These are phyloP conservation scores for Calvadosia cruxmelitensis DNA, from an alignment of 30 jellyfish, hydroid and myxozoan species.

Conservation along the genomic window DNA sequence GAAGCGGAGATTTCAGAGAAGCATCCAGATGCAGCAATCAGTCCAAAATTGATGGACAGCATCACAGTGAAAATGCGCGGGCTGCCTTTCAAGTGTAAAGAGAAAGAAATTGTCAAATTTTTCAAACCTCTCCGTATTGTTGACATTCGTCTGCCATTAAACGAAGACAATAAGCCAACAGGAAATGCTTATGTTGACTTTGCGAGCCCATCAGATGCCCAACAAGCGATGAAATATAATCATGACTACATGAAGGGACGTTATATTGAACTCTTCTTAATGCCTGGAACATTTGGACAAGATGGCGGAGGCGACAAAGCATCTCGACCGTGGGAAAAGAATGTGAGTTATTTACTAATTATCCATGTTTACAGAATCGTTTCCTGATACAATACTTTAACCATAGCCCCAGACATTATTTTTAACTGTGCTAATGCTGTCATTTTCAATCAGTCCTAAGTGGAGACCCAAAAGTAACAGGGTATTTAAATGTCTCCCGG, in stretches of 20 bases:
- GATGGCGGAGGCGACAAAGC: not conserved
- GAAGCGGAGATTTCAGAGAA: not conserved
- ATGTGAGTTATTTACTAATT: too few species aligned
- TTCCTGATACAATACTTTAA: too few species aligned
- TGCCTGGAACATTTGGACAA: too few species aligned
- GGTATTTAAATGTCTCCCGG: too few species aligned
- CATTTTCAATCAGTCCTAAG: too few species aligned
- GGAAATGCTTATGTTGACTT: conserved; percentile 94
- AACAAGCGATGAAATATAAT: conserved; percentile 48
- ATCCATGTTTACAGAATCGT: too few species aligned
- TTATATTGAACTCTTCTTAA: conserved; percentile 57
- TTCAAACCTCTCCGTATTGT: conserved; percentile 46
- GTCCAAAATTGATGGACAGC: not conserved
- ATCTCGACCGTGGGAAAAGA: conserved; percentile 34
- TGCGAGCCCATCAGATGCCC: conserved; percentile 29
- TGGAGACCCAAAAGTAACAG: too few species aligned
- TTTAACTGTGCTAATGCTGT: too few species aligned
- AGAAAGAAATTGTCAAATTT: conserved; percentile 57
- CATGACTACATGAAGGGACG: conserved; percentile 40
- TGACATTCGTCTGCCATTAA: conserved; percentile 68
- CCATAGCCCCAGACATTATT: too few species aligned
- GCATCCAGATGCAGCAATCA: not conserved
- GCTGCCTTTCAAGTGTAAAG: conserved; percentile 73
- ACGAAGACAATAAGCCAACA: conserved; percentile 49
- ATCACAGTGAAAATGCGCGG: conserved; percentile 6